Base-by-base conservation (phyloP, 2,113 vertebrate species). In the Gallinago jamesoni region DNA sequence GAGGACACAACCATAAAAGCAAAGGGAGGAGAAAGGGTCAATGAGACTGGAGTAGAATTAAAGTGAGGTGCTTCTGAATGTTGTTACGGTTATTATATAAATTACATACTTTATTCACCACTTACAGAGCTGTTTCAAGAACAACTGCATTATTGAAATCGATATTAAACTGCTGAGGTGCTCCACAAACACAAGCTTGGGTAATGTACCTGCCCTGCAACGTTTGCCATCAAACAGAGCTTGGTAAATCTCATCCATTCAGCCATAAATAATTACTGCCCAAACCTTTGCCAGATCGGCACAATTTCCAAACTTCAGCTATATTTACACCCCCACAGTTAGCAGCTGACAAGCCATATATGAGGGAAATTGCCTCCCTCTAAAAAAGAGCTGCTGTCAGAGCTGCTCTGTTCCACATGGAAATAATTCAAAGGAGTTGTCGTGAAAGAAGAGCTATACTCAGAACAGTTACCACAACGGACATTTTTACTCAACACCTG, bases 301-400 rank as follows among this genome's bases (percentile, higher is more conserved):
- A 87, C 62, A 87, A 88, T 95, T 93, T 89, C 88, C 90, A 90
- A 96, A 87, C 79, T 92, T 92, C 90, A 93, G 83, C 88, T 94
- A 41, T 89, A 97, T 93, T 95, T 93, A 96, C 76, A 90, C 86
- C 75, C 94, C 69, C 86, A 89, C 92, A 75, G 90, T 92, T 78
- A 93, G 62, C 96, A 93, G 90, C 81, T 95, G 95, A 96, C 95
- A 95, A 87, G 84, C 81, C 92, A 89, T 93, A 90, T 89, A 84
- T 41, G 94, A 95, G 25, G 80, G 87, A 96, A 96, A 96, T 89
- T 93, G 90, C 82, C 90, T 93, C 28, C 47, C 77, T 92, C 69
- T 89, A 41, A 87, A 96, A 95, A 89, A 93, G 86, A 82, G 86
- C 70, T 92, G 52, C 92, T 92, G 86, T 93, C 94, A 93, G 86